Evolutionary conservation across 2,888 invertebrate genomes (phyloP).

Genomic region (Zygogramma bicolorata): DNA sequence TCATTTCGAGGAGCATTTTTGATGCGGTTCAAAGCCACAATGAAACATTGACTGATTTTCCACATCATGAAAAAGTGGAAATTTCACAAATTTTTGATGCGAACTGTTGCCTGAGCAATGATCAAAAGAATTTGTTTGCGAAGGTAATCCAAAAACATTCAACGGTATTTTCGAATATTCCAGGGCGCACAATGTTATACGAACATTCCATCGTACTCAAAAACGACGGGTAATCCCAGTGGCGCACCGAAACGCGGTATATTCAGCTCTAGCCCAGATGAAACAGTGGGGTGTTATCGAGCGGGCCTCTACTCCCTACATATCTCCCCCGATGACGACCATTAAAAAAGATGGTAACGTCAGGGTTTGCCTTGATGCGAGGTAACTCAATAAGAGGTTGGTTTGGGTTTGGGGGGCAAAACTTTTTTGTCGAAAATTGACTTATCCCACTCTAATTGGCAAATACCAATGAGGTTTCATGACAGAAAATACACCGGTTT

Average conservation of each 20-base stretch:
- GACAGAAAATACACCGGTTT: too few species aligned
- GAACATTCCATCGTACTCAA: constrained; percentile 10
- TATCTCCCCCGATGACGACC: constrained; percentile 50
- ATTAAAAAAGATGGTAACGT: constrained; percentile 51
- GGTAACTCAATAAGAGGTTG: too few species aligned
- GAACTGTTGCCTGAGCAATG: not conserved
- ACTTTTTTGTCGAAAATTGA: not conserved
- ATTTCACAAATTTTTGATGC: not conserved
- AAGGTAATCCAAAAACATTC: not conserved
- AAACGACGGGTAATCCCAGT: constrained; percentile 1
- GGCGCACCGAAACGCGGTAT: constrained; percentile 18
- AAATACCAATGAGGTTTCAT: too few species aligned
- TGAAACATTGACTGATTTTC: not conserved
- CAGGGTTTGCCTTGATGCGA: constrained; percentile 54
- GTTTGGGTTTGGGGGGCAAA: not conserved
- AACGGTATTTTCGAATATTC: constrained; percentile 1
- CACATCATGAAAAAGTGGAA: not conserved
- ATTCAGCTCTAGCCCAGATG: not conserved
- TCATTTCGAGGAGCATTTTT: too few species aligned
- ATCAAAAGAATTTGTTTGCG: not conserved
- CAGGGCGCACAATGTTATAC: constrained; percentile 4
- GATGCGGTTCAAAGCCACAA: not conserved
- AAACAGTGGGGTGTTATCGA: constrained; percentile 49
- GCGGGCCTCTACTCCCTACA: constrained; percentile 48
- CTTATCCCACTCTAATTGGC: too few species aligned